Percentiles rank a stretch among this genome's conserved stretches.
Evolutionary conservation across 2,113 vertebrate genomes (phyloP).

Genomic region (Emydura subglobosa): DNA sequence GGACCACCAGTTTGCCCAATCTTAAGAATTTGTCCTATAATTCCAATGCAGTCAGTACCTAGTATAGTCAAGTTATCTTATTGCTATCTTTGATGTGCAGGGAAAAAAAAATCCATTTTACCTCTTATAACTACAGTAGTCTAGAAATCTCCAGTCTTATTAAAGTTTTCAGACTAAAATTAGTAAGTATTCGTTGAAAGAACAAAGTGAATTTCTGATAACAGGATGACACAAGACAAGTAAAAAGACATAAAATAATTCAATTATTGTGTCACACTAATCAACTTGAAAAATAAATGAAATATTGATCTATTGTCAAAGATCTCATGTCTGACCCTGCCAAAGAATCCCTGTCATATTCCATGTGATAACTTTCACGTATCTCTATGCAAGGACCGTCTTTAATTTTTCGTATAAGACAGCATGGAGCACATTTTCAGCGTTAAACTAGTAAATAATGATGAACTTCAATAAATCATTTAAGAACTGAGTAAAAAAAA

Average conservation of each 20-base stretch:
- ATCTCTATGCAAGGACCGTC: not conserved
- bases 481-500: not conserved
- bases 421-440: not conserved
- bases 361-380: not conserved
- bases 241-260: not conserved
- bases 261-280: not conserved
- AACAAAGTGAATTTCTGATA: not conserved
- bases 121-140: not conserved
- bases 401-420: not conserved
- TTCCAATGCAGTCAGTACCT: too few species aligned
- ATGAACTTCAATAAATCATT: not conserved
- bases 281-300: not conserved
- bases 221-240: not conserved
- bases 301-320: not conserved
- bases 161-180: not conserved
- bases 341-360: not conserved
- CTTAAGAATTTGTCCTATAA: too few species aligned
- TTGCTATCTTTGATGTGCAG: accelerated
- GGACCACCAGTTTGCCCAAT: too few species aligned
- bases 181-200: not conserved
- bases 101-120: not conserved
- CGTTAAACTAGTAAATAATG: not conserved
- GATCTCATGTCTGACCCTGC: not conserved
- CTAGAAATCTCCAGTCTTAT: not conserved
- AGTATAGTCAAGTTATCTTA: not conserved